These are phyloP conservation scores for Trypoxylon attenuatum DNA, from an alignment of 2,888 invertebrate genomes.

Conservation along the genomic window DNA sequence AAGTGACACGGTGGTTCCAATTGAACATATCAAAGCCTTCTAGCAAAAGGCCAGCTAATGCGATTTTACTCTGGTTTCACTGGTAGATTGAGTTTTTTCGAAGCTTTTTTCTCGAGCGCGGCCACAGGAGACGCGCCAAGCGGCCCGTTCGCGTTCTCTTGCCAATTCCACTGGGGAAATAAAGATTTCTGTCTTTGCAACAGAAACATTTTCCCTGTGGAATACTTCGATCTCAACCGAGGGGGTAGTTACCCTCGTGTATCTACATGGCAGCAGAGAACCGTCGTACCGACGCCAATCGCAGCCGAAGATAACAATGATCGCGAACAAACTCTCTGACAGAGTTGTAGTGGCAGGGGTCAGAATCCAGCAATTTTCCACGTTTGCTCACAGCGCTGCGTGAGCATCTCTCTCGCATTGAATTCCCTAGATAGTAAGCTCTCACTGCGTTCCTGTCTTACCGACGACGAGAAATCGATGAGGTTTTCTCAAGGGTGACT, in stretches of 20 bases:
- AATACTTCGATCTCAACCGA: not conserved
- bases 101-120: slow-evolving; percentile 48
- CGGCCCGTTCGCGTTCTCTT: slow-evolving; percentile 34
- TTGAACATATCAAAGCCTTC: slow-evolving; percentile 67
- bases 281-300: slow-evolving; percentile 18
- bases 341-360: slow-evolving; percentile 59
- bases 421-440: slow-evolving; percentile 45
- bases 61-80: slow-evolving; percentile 54
- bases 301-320: not conserved
- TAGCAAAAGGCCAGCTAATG: slow-evolving; percentile 59
- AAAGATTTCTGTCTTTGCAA: not conserved
- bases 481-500: slow-evolving; percentile 35
- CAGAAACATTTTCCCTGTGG: not conserved
- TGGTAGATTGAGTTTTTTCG: slow-evolving; percentile 61
- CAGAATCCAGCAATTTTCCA: slow-evolving; percentile 57
- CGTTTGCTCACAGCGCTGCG: slow-evolving; percentile 12
- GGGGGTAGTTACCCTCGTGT: not conserved
- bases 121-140: slow-evolving; percentile 23
- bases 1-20: slow-evolving; percentile 58
- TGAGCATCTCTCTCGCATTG: slow-evolving; percentile 42
- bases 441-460: slow-evolving; percentile 36
- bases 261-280: slow-evolving; percentile 12
- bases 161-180: slow-evolving; percentile 17
- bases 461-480: slow-evolving; percentile 26
- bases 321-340: slow-evolving; percentile 33